These are phyloP conservation scores for Eristalis intricaria DNA, from an alignment of 2,888 invertebrate genomes.

Conservation along the genomic window DNA sequence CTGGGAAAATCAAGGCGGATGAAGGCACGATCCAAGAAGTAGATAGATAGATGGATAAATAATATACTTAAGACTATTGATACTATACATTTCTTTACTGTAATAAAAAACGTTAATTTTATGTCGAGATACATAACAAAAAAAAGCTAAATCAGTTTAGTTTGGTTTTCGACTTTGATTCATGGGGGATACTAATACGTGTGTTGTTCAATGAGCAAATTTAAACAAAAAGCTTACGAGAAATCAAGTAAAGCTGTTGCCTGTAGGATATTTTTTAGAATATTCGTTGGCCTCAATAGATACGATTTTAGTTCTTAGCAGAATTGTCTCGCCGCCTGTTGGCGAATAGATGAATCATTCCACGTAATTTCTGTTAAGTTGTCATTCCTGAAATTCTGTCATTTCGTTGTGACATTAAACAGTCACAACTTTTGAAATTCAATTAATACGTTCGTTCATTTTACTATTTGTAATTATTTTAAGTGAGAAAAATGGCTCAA, in stretches of 20 bases:
- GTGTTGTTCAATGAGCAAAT: no score
- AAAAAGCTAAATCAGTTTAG: no score
- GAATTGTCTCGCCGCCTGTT: neutral
- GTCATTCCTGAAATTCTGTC: neutral
- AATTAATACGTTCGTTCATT: neutral
- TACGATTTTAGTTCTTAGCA: neutral
- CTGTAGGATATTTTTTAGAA: no score
- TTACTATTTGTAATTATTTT: neutral
- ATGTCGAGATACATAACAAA: neutral
- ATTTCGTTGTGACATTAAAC: neutral
- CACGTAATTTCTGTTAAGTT: neutral
- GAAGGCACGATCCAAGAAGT: constrained; percentile 78
- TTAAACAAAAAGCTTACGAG: no score
- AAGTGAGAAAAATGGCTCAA: constrained; percentile 72
- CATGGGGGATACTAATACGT: no score
- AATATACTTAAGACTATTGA: constrained; percentile 17
- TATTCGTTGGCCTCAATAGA: neutral
- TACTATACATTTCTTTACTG: constrained; percentile 11
- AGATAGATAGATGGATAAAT: neutral
- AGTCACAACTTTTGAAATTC: neutral
- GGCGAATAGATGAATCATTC: neutral
- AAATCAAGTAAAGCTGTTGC: no score
- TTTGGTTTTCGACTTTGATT: no score
- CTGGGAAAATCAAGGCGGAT: constrained; percentile 83
- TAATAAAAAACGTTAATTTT: neutral